Base-by-base conservation (phyloP, 1,140 invertebrate genomes). In the Diachasmimorpha longicaudata region DNA sequence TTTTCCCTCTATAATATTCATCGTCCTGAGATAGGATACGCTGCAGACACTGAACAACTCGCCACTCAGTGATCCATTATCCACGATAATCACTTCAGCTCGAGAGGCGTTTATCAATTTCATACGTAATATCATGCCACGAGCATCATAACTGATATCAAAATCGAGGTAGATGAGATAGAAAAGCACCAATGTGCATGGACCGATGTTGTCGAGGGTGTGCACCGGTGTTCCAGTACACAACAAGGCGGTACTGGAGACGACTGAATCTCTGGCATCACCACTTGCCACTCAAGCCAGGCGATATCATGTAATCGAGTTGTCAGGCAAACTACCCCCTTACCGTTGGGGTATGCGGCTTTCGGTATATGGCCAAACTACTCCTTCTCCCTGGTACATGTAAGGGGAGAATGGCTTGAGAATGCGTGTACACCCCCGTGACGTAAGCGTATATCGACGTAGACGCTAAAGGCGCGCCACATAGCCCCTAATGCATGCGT, bases 321-420 rank as follows among this genome's bases (percentile, higher is more conserved):
- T 84, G 83, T 84, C 82, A 84, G 78, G 81, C 81, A 84, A 84
- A 83, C 81, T 84, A 84, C 82, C 83, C 79, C 81, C 82, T 83
- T 16, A 68, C 66, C n/a, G 8, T 68, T 31, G 31, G 23, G 23
- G 21, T n/a, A 63, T 68, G 13, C 36, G 16, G 66, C 16, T 68
- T 39, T 14, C 25, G 31, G n/a, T 68, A 68, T 68, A 68, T 68
- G 25, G 66, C 25, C n/a, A 68, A 6, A 10, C 14, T 21, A 6
- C 25, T 68, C 11, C 36, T 19, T 14, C n/a, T 11, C 3, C 11
- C 16, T 6, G n/a, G 31, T 19, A 39, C 21, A 19, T 9, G 58
- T 31, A 11, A 23, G 16, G n/a, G 31, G 23, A 16, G 36, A 37
- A 68, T 68, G 39, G 13, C 25, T 68, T 68, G 36, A 68, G 66